Evolutionary conservation across 2,113 vertebrate species (phyloP).

Genomic region (Orycteropus afer): DNA sequence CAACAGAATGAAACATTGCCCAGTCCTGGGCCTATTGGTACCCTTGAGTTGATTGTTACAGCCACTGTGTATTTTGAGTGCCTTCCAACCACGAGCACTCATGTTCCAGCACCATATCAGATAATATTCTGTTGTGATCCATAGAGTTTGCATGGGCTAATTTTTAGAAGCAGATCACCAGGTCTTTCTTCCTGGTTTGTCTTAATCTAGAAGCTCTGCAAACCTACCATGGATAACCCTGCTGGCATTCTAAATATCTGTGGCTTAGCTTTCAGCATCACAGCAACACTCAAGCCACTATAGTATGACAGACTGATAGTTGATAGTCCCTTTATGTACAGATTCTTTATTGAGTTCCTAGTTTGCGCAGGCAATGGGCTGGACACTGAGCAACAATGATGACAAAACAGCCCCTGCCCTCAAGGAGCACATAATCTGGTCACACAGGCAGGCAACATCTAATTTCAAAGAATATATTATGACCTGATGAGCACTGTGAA

Average conservation of each 20-base stretch:
- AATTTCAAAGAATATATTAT: neutral
- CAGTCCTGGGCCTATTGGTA: neutral
- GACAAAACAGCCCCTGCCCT: neutral
- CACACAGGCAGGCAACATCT: neutral
- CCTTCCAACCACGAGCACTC: neutral
- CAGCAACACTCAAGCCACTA: neutral
- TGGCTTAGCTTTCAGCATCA: neutral
- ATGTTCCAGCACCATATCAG: neutral
- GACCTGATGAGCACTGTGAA: neutral
- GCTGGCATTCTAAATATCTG: neutral
- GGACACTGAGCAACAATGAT: neutral
- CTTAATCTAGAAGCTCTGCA: neutral
- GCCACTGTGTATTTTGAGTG: neutral
- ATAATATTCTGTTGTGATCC: neutral
- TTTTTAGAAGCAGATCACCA: neutral
- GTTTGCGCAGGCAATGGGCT: neutral
- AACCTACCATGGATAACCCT: neutral
- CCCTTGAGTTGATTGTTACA: neutral
- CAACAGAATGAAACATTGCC: neutral
- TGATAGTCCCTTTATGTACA: neutral
- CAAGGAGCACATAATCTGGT: neutral
- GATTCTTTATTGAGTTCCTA: rapidly evolving
- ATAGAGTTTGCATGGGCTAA: neutral
- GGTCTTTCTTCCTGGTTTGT: neutral
- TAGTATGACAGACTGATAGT: neutral